Conservation (phyloP, 2,888 invertebrate species). For the Homarus gammarus region DNA sequence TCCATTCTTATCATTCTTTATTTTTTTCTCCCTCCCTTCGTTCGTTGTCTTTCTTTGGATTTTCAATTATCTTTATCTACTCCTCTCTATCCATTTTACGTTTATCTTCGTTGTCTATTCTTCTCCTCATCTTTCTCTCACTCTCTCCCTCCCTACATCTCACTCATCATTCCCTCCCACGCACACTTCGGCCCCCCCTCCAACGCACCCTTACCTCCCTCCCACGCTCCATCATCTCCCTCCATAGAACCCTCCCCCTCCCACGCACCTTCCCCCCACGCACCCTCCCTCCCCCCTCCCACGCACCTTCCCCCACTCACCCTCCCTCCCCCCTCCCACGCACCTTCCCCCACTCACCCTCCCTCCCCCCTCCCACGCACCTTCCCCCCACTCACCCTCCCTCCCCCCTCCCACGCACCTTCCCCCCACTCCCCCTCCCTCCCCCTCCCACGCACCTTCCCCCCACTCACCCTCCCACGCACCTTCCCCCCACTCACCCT, state of each 20-base stretch:
- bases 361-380: fast-evolving
- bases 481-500: no score
- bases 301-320: background rate
- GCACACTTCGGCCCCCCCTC: background rate
- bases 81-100: no score
- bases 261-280: background rate
- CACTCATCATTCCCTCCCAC: background rate
- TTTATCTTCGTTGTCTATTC: no score
- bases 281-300: background rate
- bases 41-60: no score
- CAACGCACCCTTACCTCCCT: background rate
- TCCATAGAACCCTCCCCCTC: background rate
- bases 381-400: background rate
- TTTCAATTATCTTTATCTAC: no score
- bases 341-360: no score
- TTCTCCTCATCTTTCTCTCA: no score
- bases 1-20: no score
- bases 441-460: background rate
- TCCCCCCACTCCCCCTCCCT: background rate
- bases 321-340: background rate
- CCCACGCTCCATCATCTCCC: background rate
- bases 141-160: background rate
- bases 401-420: background rate
- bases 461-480: background rate
- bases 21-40: background rate